Evolutionary conservation across 2,888 invertebrate genomes (phyloP), one percentile per base, ranked within the genome.

Genomic region (Cerastoderma edule): DNA sequence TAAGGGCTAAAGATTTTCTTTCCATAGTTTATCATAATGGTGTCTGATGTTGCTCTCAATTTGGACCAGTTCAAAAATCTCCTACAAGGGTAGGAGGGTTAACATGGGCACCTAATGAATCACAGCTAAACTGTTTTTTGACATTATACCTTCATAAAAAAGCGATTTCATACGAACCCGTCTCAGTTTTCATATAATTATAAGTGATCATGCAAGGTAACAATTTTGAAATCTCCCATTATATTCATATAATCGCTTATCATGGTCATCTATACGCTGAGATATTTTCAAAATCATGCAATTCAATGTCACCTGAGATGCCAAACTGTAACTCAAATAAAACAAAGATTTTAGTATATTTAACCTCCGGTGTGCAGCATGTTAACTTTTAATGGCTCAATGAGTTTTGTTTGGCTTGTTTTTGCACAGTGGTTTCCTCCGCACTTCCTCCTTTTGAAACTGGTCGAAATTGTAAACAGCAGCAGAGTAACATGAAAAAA

Each of bases 191-290:
- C 60, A 68, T 67, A 71, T 78, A 78, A 78, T 78, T 74, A 75
- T 71, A 44, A 57, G 46, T 13, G 48, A 75, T 46, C 78, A 78
- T 78, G 78, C 78, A 74, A 78, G 66, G 63, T 56, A 39, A 32
- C 50, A 48, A 77, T 77, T 77, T 71, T 76, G 68, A 72, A 67
- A 50, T 24, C 50, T 6, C 66, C 33, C 33, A 50, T 66, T 66
- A 66, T 50, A 66, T 30, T 66, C 50, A 48, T 66, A 50, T 66
- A 48, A 60, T 46, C 48, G 13, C 32, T 67, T 69, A 69, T 69
- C 69, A 46, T 50, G 60, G 48, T 48, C 30, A 69, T 69, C 69
- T 66, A 66, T 10, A 66, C 66, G 6, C 33, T 60, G n/a, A 60
- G 19, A 60, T 30, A 56, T 56, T 56, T 56, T 33, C 10, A 24